Percentiles rank a stretch among this genome's conserved stretches.
Conservation (phyloP, 35 echinoderm and acorn worm species). For the Lytechinus pictus region DNA sequence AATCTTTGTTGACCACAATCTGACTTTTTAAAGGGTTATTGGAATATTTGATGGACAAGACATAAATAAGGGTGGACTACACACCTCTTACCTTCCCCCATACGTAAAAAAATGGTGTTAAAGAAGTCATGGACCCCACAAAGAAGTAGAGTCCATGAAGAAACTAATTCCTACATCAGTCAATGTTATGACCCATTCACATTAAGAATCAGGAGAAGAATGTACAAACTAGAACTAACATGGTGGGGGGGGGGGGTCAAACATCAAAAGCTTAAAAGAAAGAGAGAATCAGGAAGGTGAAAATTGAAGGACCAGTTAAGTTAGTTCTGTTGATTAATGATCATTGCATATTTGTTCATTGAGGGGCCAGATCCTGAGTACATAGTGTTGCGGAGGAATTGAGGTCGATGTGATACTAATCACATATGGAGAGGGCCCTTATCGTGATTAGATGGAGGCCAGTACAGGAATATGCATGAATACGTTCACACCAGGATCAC, state of each 20-base stretch:
- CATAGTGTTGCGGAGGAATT: not conserved
- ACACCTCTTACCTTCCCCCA: not conserved
- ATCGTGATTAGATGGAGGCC: not conserved
- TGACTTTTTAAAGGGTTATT: not conserved
- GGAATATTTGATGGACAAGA: not conserved
- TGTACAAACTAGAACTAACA: too few species aligned
- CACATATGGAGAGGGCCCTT: not conserved
- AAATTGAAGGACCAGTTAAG: not conserved
- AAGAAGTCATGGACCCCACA: not conserved
- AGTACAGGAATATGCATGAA: not conserved
- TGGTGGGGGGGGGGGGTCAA: not conserved
- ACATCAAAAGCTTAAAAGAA: not conserved
- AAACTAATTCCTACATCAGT: too few species aligned
- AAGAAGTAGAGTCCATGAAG: too few species aligned
- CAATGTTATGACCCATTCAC: too few species aligned
- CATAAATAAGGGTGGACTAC: too few species aligned
- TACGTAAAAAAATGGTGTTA: not conserved
- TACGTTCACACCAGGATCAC: not conserved
- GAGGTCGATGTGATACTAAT: not conserved
- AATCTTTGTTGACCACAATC: not conserved
- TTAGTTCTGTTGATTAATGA: not conserved
- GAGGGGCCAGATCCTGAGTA: not conserved
- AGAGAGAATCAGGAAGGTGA: not conserved
- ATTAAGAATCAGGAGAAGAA: too few species aligned
- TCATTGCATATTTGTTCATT: not conserved